Percentiles rank a stretch among this genome's conserved stretches.
Conservation (phyloP, 2,888 invertebrate genomes). For the Drosophila sordidula region DNA sequence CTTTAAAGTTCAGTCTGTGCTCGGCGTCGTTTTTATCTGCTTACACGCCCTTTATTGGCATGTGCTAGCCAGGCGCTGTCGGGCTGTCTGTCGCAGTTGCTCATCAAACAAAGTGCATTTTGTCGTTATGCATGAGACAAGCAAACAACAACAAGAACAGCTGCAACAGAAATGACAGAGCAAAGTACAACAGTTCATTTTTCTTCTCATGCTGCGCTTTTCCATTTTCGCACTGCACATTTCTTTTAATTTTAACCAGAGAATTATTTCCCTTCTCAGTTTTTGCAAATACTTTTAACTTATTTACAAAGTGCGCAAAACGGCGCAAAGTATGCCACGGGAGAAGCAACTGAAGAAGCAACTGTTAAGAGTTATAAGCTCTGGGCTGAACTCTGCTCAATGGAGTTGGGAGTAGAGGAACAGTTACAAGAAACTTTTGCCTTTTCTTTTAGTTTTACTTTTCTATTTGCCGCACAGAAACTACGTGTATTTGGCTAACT, state of each 20-base stretch:
- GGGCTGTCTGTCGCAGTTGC: constrained; percentile 14
- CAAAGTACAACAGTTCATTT: constrained; percentile 38
- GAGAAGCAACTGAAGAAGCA: constrained; percentile 19
- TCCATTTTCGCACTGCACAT: constrained; percentile 17
- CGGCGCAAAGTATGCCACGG: constrained; percentile 44
- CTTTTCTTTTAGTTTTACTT: constrained; percentile 13
- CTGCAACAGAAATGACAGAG: constrained; percentile 1
- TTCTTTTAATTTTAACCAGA: constrained; percentile 45
- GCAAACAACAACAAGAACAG: constrained; percentile 11
- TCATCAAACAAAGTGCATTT: constrained; percentile 69
- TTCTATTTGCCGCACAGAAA: constrained; percentile 26
- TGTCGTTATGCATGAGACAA: constrained; percentile 37
- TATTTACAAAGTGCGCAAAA: constrained; percentile 51
- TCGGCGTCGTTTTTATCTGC: constrained; percentile 6
- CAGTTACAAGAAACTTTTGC: constrained; percentile 23
- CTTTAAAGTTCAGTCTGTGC: constrained; percentile 20
- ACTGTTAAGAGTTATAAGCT: constrained; percentile 44
- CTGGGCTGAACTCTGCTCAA: constrained; percentile 25
- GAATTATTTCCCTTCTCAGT: constrained; percentile 13
- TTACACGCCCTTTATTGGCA: constrained; percentile 29
- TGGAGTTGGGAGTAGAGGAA: constrained; percentile 4
- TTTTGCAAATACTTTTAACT: constrained; percentile 30
- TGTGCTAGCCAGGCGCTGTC: not conserved
- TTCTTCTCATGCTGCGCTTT: constrained; percentile 10
- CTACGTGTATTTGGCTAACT: constrained; percentile 25